These are phyloP conservation scores for Urocyon cinereoargenteus DNA, from an alignment of 2,797 vertebrate species.

Conservation along the genomic window DNA sequence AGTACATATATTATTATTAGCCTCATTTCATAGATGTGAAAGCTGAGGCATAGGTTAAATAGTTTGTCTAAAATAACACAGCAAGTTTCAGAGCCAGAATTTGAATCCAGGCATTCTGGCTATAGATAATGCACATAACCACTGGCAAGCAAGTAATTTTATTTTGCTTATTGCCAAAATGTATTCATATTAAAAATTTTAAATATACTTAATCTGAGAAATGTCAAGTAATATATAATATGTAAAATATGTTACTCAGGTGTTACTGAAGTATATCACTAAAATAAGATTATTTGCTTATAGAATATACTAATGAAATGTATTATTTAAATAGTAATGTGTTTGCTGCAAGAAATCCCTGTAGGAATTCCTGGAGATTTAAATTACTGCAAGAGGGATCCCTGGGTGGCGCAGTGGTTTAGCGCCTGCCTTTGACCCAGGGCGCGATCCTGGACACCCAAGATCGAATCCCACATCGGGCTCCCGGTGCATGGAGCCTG, in stretches of 20 bases:
- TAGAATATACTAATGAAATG: conserved; percentile 46
- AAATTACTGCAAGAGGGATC: conserved; percentile 58
- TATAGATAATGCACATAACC: neutral
- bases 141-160: neutral
- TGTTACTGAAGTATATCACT: neutral
- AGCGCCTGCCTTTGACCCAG: no score
- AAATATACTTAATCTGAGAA: conserved; percentile 29
- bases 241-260: neutral
- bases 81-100: conserved; percentile 35
- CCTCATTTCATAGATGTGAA: neutral
- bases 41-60: neutral
- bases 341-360: conserved; percentile 50
- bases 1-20: neutral
- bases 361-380: neutral
- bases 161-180: neutral
- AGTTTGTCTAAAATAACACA: conserved; percentile 1
- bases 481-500: no score
- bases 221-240: neutral
- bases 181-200: conserved; percentile 8
- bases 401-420: no score
- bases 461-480: no score
- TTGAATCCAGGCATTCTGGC: neutral
- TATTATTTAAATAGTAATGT: conserved; percentile 54
- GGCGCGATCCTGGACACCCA: no score
- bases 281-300: conserved; percentile 22